A percentile compares a stretch with the other conserved stretches of the same genome.
Conservation (phyloP, 1,140 invertebrate genomes). For the Ericerus pela region DNA sequence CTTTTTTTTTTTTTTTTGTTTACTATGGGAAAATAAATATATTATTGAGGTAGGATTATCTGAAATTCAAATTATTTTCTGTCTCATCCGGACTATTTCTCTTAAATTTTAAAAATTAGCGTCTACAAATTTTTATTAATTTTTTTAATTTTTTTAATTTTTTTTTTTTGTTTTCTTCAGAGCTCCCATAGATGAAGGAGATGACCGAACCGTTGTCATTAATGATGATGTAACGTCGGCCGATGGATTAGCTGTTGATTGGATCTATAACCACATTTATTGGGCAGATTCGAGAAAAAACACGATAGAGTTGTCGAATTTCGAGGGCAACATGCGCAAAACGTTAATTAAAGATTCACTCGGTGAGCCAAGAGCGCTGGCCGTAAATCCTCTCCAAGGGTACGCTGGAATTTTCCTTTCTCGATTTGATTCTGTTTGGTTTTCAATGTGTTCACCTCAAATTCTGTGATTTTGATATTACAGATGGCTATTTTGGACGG, state of each 20-base stretch:
- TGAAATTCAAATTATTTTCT: no score
- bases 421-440: not conserved
- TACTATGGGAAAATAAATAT: no score
- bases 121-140: no score
- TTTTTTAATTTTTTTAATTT: no score
- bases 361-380: slow-evolving; percentile 88
- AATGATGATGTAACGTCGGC: slow-evolving; percentile 61
- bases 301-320: slow-evolving; percentile 74
- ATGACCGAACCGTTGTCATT: slow-evolving; percentile 63
- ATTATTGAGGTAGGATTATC: no score
- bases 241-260: slow-evolving; percentile 65
- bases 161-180: slow-evolving; percentile 33
- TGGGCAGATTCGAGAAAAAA: slow-evolving; percentile 89
- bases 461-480: slow-evolving; percentile 6
- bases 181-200: slow-evolving; percentile 80
- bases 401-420: slow-evolving; percentile 27
- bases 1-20: no score
- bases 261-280: slow-evolving; percentile 77
- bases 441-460: not conserved
- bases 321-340: slow-evolving; percentile 78
- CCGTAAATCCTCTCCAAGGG: slow-evolving; percentile 87
- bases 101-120: no score
- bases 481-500: slow-evolving; percentile 91
- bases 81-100: no score
- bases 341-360: slow-evolving; percentile 66